Conservation (phyloP, 2,888 invertebrate genomes). For the Meloe dianella region DNA sequence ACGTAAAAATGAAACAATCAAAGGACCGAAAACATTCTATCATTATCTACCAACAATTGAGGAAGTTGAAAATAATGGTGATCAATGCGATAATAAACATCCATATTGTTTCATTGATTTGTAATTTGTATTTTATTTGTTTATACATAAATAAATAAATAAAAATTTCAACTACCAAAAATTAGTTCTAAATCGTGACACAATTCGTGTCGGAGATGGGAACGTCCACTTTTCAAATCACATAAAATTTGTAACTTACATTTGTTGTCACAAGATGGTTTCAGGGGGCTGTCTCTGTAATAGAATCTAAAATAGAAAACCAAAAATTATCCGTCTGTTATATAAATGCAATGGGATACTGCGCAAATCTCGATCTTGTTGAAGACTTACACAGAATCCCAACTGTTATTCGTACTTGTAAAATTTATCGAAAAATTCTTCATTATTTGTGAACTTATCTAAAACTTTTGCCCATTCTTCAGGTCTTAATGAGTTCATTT, state of each 20-base stretch:
- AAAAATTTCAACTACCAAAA: constrained; percentile 30
- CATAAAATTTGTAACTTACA: constrained; percentile 85
- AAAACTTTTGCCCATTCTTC: constrained; percentile 90
- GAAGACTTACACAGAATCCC: too few species aligned
- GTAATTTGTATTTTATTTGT: constrained; percentile 18
- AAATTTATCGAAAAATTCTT: constrained; percentile 83
- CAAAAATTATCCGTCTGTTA: constrained; percentile 11
- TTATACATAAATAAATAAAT: too few species aligned
- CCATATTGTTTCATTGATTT: constrained; percentile 51
- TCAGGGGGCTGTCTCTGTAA: constrained; percentile 85
- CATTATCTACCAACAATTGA: constrained; percentile 67
- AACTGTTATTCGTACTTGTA: too few species aligned
- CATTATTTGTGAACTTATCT: constrained; percentile 82
- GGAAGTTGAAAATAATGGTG: constrained; percentile 67
- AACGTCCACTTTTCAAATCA: constrained; percentile 83
- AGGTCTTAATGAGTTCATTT: constrained; percentile 82
- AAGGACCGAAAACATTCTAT: constrained; percentile 61
- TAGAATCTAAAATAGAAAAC: constrained; percentile 70
- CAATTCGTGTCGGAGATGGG: constrained; percentile 80
- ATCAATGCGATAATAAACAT: constrained; percentile 68
- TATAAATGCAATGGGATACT: neutral
- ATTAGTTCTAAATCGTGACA: constrained; percentile 74
- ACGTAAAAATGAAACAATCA: constrained; percentile 47
- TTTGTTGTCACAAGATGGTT: constrained; percentile 75
- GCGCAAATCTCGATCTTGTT: too few species aligned